These are phyloP conservation scores for Drosophila percnosoma DNA, from an alignment of 2,888 invertebrate genomes.

Conservation along the genomic window DNA sequence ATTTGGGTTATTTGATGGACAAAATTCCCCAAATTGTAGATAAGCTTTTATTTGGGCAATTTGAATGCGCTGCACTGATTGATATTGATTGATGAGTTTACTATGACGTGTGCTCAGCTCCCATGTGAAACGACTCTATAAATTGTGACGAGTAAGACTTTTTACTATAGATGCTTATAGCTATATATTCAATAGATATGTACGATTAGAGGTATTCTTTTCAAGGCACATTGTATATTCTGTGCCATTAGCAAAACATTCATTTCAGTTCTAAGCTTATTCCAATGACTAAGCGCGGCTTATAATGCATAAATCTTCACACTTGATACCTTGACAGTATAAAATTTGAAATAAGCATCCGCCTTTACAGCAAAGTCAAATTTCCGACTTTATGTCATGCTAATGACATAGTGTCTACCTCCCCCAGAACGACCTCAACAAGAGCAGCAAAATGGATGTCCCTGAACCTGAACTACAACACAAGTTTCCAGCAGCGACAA, in stretches of 20 bases:
- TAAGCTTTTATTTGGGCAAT: slow-evolving; percentile 35
- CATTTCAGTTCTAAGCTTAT: slow-evolving; percentile 21
- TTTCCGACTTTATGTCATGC: slow-evolving; percentile 49
- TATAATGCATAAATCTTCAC: slow-evolving; percentile 33
- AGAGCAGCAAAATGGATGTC: slow-evolving; percentile 30
- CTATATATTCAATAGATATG: too few relatives aligned
- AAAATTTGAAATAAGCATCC: slow-evolving; percentile 53
- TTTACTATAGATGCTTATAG: too few relatives aligned
- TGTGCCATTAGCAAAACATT: slow-evolving; percentile 37
- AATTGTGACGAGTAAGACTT: background rate
- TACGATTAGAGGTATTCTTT: background rate
- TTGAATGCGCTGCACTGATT: slow-evolving; percentile 20
- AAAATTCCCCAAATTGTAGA: slow-evolving; percentile 32
- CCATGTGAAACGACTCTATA: background rate
- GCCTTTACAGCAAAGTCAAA: slow-evolving; percentile 46
- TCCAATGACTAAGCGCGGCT: slow-evolving; percentile 39
- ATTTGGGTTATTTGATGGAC: slow-evolving; percentile 61
- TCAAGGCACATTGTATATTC: slow-evolving; percentile 27
- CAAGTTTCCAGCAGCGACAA: slow-evolving; percentile 30
- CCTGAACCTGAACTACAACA: slow-evolving; percentile 61
- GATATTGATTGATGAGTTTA: slow-evolving; percentile 28
- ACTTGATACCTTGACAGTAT: slow-evolving; percentile 18
- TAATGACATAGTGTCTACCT: slow-evolving; percentile 55
- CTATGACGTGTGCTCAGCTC: background rate
- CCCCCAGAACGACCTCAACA: slow-evolving; percentile 37